A percentile compares a stretch with the other conserved stretches of the same genome.
These are phyloP conservation scores for Dicroscelio sp. DNA, from an alignment of 2,888 invertebrate genomes.

Conservation along the genomic window DNA sequence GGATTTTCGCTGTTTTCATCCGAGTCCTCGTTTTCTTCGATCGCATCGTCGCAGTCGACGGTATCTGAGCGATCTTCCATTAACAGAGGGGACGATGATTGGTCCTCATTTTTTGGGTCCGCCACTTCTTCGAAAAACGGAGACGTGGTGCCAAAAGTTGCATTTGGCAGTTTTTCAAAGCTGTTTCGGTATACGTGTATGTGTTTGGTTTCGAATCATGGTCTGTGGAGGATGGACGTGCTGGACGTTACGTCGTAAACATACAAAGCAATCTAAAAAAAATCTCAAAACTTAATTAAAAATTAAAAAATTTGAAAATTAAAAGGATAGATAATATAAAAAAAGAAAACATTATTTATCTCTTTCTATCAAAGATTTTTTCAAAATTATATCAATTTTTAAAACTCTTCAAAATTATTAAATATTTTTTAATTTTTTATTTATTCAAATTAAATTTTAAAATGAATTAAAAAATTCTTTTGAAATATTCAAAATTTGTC, in stretches of 20 bases:
- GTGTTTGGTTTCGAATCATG: conserved; percentile 90
- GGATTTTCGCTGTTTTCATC: conserved; percentile 47
- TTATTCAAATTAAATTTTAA: not conserved
- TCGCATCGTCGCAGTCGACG: conserved; percentile 48
- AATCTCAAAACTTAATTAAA: too few species aligned
- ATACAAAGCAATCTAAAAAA: conserved; percentile 89
- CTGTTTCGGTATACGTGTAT: conserved; percentile 90
- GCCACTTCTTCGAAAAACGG: conserved; percentile 34
- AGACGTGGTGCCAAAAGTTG: conserved; percentile 73
- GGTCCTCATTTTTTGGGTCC: conserved; percentile 24
- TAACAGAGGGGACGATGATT: conserved; percentile 50
- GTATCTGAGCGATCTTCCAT: conserved; percentile 89
- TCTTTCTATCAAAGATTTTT: not conserved
- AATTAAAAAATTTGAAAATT: too few species aligned
- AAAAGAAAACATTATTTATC: too few species aligned
- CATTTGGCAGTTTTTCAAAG: conserved; percentile 86
- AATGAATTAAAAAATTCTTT: not conserved
- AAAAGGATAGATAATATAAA: too few species aligned
- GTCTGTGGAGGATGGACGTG: conserved; percentile 88
- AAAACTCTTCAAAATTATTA: not conserved
- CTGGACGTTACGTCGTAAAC: conserved; percentile 90
- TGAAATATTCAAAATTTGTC: not conserved
- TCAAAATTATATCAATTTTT: not conserved
- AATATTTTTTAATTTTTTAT: too few species aligned
- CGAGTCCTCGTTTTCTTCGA: conserved; percentile 9